Evolutionary conservation across 1,140 invertebrate genomes (phyloP), one percentile per base, ranked within the genome.

Genomic region (Venustaconcha ellipsiformis): DNA sequence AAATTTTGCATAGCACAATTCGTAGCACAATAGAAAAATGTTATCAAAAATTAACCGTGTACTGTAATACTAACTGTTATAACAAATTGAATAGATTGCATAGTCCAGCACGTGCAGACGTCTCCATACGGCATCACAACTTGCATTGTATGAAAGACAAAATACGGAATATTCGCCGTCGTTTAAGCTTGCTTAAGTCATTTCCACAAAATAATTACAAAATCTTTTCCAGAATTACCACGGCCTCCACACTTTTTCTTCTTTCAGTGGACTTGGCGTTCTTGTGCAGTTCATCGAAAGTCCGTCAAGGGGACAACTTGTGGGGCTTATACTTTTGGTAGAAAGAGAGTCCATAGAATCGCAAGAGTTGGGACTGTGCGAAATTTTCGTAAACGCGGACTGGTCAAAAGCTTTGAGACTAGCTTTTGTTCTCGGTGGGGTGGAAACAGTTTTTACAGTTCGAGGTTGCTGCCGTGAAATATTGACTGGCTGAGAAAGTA

Each of bases 261-360:
- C 75, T 63, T 77, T 77, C 56, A 77, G 48, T 57, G 75, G 75
- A 72, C 75, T 77, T 56, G 75, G 75, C 37, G 75, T 77, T 48
- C 75, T 57, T n/a, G 70, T 69, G 57, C 57, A 67, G 20, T 72
- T 62, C 23, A 72, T 70, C 18, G 69, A 4, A 17, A 66, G 65
- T 69, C 72, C 67, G 58, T 74, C 26, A 67, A 56, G 68, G 67
- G 23, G 70, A 62, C 57, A 65, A 56, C 55, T 71, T 64, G 15
- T 23, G 23, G 59, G 75, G 67, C 63, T 48, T 48, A 48, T 4
- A 48, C 37, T 48, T 48, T 37, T 55, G 0, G 75, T 65, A 18
- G 75, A 77, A 68, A 70, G 69, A 3, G 75, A 77, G 48, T 70
- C 70, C 48, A 70, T 72, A n/a, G 75, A 72, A 56, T 15, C 23